Base-by-base conservation (phyloP, 1,140 invertebrate species). In the Melitaea cinxia region DNA sequence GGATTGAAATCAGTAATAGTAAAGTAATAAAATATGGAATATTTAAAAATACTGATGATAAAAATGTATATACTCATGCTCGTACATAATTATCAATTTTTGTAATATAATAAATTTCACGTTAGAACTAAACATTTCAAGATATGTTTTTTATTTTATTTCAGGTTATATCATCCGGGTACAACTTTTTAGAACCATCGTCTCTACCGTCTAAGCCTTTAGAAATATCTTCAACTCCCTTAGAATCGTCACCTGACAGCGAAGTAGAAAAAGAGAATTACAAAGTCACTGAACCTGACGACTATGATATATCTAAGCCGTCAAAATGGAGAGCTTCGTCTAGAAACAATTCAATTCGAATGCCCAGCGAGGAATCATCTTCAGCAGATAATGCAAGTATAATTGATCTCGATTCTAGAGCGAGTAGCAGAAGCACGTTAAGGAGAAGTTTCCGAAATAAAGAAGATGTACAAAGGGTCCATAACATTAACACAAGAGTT, bases 291-390 rank as follows among this genome's bases (percentile, higher is more conserved):
- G 88, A 91, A 75, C 83, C 87, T 33, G 85, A 88, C 50, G 87
- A 91, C 45, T 82, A 84, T 30, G 90, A 91, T 21, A 91, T 91
- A 57, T 89, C 85, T n/a, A 85, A 91, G 70, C 84, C 90, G 6
- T 91, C 89, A 21, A 93, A 93, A 68, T 94, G 93, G 94, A 91
- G 91, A 59, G 83, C 92, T 56, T 92, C 92, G 17, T 92, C 92
- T 14, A 93, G 92, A 73, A 80, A 93, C 17, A 90, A 93, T 54
- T 95, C 94, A 9, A 89, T 95, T 42, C 93, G 95, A 76, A 93
- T 93, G 74, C 92, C 93, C 0, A 92, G 91, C 47, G 86, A 86
- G 65, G 83, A 86, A 62, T 83, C 77, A 0, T 85, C 87, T 19
- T 80, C 80, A 4, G 77, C 83, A 39, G 85, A 81, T 52, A 85